Base-by-base conservation (phyloP, 64 coral and sea anemone genomes). In the Stylophora pistillata region DNA sequence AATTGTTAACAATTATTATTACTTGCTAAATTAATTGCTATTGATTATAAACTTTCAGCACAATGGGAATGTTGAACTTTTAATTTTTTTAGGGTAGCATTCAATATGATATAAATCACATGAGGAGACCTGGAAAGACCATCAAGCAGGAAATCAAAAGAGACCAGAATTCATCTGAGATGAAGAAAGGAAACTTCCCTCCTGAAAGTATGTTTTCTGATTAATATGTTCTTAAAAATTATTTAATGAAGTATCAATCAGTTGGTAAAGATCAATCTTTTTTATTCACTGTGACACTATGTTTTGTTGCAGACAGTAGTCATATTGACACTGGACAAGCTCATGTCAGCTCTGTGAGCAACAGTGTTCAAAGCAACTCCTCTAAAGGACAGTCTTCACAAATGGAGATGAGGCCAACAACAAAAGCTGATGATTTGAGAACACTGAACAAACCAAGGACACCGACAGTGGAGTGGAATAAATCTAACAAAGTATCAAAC, bases 81-180 rank as follows among this genome's bases (percentile, higher is more conserved):
- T 47, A 47, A 47, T 5, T 60, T 29, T 3, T 81, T 2, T 60
- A 81, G 78, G 25, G 12, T 56, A 65, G 1, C 17, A 65, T 31
- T 81, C 32, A 65, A 1, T 81, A 61, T 28, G 78, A 81, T 58
- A 6, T 81, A 60, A 81, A 81, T 32, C 28, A 15, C 30, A 81
- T 81, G 78, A 81, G 54, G 78, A 28, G 78, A 55, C 78, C 60
- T 26, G 60, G 78, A 4, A 55, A 81, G n/a, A 28, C 55, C 9
- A 1, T 60, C 15, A 12, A 15, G 53, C 5, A 0, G 21, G 60
- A n/a, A 81, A 1, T 18, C 34, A 75, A 75, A 4, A 17, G 52
- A 21, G 34, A 9, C 34, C 78, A 58, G 60, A 26, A 61, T 47
- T 47, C 37, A 26, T 15, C 20, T 81, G 56, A 61, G 78, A 31